phyloP scores from a whole-genome alignment of 2,797 vertebrate genomes.

The Crossoptilon crossoptilon region DNA sequence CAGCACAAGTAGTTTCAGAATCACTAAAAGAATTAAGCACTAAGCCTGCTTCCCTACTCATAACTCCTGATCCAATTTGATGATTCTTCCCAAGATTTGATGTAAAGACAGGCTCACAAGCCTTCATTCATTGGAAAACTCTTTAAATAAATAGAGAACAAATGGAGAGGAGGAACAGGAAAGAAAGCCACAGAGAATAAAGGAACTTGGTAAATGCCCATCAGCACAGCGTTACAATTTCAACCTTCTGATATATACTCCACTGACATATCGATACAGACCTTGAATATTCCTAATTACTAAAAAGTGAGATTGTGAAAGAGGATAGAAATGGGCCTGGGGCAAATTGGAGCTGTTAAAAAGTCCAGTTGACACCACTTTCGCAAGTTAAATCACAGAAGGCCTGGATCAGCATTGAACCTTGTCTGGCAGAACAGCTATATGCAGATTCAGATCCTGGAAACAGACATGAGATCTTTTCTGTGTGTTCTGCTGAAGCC shows the following conservation, averaged over 20 bases:
- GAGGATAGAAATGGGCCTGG: neutral
- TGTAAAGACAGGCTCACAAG: neutral
- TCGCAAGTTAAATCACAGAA: neutral
- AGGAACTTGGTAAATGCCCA: neutral
- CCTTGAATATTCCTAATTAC: neutral
- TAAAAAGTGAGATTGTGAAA: neutral
- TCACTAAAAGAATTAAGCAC: neutral
- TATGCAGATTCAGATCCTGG: neutral
- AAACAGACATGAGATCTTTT: neutral
- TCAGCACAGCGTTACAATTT: neutral
- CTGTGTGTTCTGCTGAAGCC: neutral
- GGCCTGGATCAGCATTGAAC: neutral
- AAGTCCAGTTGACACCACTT: neutral
- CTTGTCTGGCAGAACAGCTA: neutral
- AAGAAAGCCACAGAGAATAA: neutral
- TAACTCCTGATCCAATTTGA: neutral
- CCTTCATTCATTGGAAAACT: neutral
- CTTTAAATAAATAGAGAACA: neutral
- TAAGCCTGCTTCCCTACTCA: neutral
- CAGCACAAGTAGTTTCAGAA: neutral
- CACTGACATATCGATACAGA: neutral
- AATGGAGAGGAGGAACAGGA: neutral
- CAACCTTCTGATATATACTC: neutral
- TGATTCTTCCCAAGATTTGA: neutral
- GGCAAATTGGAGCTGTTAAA: neutral